Evolutionary conservation across 2,797 vertebrate genomes (phyloP), one percentile per base, ranked within the genome.

Genomic region (Xenentodon cancila): DNA sequence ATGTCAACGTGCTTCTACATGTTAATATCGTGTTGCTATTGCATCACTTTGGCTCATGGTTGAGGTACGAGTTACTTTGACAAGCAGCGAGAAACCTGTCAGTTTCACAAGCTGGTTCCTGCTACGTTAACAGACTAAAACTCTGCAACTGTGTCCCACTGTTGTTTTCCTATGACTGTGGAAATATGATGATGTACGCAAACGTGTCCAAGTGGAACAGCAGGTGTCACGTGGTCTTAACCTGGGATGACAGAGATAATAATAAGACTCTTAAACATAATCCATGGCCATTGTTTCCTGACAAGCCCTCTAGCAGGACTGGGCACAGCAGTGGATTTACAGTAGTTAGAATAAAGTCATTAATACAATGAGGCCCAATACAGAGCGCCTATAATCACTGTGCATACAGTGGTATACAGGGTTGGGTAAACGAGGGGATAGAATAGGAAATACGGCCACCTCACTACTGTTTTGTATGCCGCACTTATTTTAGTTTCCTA

Each of bases 71-170:
- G 27, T 18, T 8, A 54, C 54, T 43, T 5, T 3, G 1, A 57
- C 37, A 45, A 42, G 64, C 12, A 7, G 21, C 5, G 43, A 17
- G 20, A 37, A 50, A 34, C 64, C 20, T 40, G 19, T 48, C 42
- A 25, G 9, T 30, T 2, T 53, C 60, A 59, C 18, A 30, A 19
- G n/a, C 53, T 15, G 7, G 64, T 64, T 94, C 94, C 73, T 93
- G 93, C 27, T 17, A 92, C 92, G 54, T 91, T 95, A n/a, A 87
- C 91, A 74, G 94, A 89, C 92, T 64, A 50, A 25, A 1, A 21
- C 27, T 53, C 19, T 30, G 22, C 62, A 37, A 44, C 43, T 19
- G 47, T 7, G 44, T 53, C 18, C 25, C 49, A 2, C 65, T 19
- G 12, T 11, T 8, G 49, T 57, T 64, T 70, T 44, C 43, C 20